Conservation (phyloP, 2,797 vertebrate genomes). For the Onychomys arenicola region DNA sequence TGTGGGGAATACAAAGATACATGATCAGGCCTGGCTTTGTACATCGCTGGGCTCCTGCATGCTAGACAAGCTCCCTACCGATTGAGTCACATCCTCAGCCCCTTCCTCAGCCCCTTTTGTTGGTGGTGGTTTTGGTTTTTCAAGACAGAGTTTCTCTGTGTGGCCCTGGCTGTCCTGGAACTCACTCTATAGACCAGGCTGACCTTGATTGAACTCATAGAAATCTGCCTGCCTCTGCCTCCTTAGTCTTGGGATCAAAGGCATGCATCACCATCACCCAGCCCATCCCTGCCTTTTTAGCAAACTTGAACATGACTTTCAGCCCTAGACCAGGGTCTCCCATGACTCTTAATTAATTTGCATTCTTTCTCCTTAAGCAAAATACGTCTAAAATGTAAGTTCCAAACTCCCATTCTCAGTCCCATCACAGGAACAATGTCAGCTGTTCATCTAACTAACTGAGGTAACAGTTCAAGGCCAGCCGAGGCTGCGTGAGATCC, state of each 20-base stretch:
- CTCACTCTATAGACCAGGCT: not conserved
- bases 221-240: not conserved
- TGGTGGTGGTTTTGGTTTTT: not conserved
- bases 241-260: not conserved
- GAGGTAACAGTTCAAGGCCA: not conserved
- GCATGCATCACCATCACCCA: not conserved
- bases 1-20: not conserved
- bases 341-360: not conserved
- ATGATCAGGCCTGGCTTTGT: not conserved
- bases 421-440: not conserved
- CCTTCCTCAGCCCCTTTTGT: not conserved
- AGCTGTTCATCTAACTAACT: not conserved
- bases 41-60: not conserved
- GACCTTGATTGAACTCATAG: not conserved
- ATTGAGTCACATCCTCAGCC: too few relatives aligned
- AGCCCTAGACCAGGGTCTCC: not conserved
- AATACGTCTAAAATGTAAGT: not conserved
- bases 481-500: not conserved
- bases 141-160: not conserved
- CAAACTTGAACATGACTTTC: not conserved
- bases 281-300: not conserved
- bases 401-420: not conserved
- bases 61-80: not conserved
- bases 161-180: not conserved
- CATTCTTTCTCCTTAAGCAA: not conserved